Base-by-base conservation (phyloP, 1,140 invertebrate species). In the Plodia interpunctella region DNA sequence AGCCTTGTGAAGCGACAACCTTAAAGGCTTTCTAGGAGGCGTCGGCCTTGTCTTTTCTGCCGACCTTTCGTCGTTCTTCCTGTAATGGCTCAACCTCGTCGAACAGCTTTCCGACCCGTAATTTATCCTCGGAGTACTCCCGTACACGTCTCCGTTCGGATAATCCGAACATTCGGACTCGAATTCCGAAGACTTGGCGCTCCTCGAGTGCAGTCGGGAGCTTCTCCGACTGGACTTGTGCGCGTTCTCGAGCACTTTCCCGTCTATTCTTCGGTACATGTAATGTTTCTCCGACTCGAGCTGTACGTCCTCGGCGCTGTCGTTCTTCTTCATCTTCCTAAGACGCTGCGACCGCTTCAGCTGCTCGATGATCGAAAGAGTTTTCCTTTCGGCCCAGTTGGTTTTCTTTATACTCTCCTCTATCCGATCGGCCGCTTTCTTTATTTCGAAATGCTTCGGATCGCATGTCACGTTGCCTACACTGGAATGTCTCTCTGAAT, bases 1-100 rank as follows among this genome's bases (percentile, higher is more conserved):
- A 0, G 96, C 94, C 66, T 95, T 92, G 74, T 96, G 96, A 0
- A 97, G 81, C 0, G 95, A 97, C 2, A 97, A 80, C 5, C 96
- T 89, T 0, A 96, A 72, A 0, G 96, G 96, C 76, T 97, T 97
- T 72, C 96, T 94, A 15, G 96, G 96, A 4, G 96, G 96, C 15
- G 93, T 93, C 4, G 95, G 95, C 28, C 94, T 87, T 1, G 90
- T 90, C 69, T 83, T 91, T 2, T 76, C 70, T 64, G 90, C 72
- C 15, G 56, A 60, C 35, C 68, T 62, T 6, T 86, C 78, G 1
- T 87, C 79, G 35, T 86, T 75, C 70, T 91, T 91, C 50, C 85
- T 88, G 64, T 90, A 90, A 57, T 90, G 85, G 55, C 89, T 84
- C 56, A 83, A 63, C 18, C 89, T 68, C 5, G 83, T 80, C 0